These are phyloP conservation scores for Mongoloraphidia duomilia DNA, from an alignment of 2,888 invertebrate genomes.

Conservation along the genomic window DNA sequence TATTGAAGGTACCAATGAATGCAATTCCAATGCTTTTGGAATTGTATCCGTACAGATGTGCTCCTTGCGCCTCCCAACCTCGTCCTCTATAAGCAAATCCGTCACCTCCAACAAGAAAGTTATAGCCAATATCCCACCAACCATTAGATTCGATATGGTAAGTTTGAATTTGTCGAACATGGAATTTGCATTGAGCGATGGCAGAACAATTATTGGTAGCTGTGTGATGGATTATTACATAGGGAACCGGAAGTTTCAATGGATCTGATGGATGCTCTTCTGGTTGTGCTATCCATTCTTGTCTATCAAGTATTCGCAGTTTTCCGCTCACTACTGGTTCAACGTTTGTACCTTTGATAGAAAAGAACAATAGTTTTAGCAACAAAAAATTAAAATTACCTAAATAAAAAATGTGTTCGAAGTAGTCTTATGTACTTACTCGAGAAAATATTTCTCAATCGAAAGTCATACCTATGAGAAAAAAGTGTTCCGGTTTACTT, in stretches of 20 bases:
- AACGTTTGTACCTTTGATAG: slow-evolving; percentile 8
- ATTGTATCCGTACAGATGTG: slow-evolving; percentile 49
- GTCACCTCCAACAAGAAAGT: slow-evolving; percentile 62
- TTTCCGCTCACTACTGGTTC: slow-evolving; percentile 19
- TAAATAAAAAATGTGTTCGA: no score
- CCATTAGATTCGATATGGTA: slow-evolving; percentile 44
- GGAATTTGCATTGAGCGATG: slow-evolving; percentile 39
- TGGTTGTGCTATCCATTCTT: slow-evolving; percentile 49
- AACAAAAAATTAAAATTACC: no score
- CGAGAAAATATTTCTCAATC: no score
- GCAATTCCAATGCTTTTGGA: slow-evolving; percentile 44
- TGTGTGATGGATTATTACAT: slow-evolving; percentile 42
- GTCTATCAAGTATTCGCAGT: slow-evolving; percentile 38
- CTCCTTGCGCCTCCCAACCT: slow-evolving; percentile 53
- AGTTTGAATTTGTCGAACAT: slow-evolving; percentile 41
- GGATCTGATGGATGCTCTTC: slow-evolving; percentile 29
- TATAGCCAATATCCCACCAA: slow-evolving; percentile 52
- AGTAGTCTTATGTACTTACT: no score
- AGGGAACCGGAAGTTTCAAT: slow-evolving; percentile 20
- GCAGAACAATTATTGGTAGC: slow-evolving; percentile 36
- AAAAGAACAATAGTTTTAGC: no score
- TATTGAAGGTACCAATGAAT: slow-evolving; percentile 49
- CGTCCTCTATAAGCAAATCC: slow-evolving; percentile 59
- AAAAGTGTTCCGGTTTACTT: no score
- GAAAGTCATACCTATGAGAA: no score